phyloP scores from a whole-genome alignment of 1,140 invertebrate species.

The Drosophila fuyamai region DNA sequence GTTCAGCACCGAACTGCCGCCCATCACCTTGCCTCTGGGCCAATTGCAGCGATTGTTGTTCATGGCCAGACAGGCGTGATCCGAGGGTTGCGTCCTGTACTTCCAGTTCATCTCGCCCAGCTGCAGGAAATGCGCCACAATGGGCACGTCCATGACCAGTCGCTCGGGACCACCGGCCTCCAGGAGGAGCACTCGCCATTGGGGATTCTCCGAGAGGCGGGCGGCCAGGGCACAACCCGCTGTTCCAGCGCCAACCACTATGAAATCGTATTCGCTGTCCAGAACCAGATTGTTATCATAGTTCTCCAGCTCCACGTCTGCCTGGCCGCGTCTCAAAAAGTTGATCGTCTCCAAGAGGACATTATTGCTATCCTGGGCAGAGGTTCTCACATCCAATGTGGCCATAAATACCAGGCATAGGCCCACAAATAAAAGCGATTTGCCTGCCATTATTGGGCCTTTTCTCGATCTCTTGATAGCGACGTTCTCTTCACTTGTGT shows the following conservation, averaged over 20 bases:
- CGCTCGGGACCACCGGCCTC: constrained; percentile 88
- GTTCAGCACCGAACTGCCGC: constrained; percentile 94
- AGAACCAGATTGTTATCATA: constrained; percentile 78
- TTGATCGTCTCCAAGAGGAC: constrained; percentile 75
- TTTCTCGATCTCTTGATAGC: constrained; percentile 2
- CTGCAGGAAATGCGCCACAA: constrained; percentile 88
- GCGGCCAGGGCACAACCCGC: constrained; percentile 90
- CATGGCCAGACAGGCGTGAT: constrained; percentile 84
- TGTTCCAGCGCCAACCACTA: constrained; percentile 90
- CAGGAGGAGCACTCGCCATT: constrained; percentile 88
- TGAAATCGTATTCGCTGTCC: constrained; percentile 86
- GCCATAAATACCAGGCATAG: constrained; percentile 17
- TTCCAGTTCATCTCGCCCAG: constrained; percentile 88
- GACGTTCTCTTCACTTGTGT: background rate
- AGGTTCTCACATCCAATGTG: background rate
- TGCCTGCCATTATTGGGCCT: constrained; percentile 21
- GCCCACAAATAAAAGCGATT: constrained; percentile 12
- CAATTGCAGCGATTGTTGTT: constrained; percentile 88
- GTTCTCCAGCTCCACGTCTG: constrained; percentile 64
- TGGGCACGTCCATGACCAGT: constrained; percentile 89
- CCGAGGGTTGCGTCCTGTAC: constrained; percentile 88
- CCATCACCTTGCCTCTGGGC: constrained; percentile 91
- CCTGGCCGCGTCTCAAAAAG: constrained; percentile 69
- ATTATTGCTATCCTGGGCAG: constrained; percentile 61
- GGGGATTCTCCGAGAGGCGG: constrained; percentile 87